These are phyloP conservation scores for Shinisaurus crocodilurus DNA, from an alignment of 2,113 vertebrate species.

Conservation along the genomic window DNA sequence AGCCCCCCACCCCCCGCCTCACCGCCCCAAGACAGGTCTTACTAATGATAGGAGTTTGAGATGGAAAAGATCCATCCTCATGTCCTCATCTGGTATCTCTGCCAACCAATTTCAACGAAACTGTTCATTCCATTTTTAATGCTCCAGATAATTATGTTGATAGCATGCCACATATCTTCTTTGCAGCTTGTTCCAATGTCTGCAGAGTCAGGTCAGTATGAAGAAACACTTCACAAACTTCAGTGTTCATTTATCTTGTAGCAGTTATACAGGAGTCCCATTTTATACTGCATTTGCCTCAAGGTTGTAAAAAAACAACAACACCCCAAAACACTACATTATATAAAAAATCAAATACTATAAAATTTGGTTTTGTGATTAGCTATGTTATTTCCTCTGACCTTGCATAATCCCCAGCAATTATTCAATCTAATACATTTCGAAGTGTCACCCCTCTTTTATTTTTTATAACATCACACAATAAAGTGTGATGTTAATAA, in stretches of 20 bases:
- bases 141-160: neutral
- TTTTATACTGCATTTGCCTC: neutral
- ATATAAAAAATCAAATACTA: neutral
- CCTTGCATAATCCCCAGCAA: neutral
- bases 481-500: neutral
- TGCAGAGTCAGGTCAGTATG: neutral
- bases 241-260: neutral
- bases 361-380: conserved; percentile 15
- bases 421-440: neutral
- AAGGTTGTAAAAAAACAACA: neutral
- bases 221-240: neutral
- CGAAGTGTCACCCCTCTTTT: too few species aligned
- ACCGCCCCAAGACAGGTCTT: neutral
- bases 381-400: neutral
- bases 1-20: neutral
- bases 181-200: too few species aligned
- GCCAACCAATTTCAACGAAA: neutral
- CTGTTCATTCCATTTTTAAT: neutral
- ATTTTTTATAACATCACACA: too few species aligned
- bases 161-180: neutral
- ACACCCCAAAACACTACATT: neutral
- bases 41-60: neutral
- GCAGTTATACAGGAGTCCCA: neutral
- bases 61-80: neutral
- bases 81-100: neutral